These are phyloP conservation scores for Crenuchus spilurus DNA, from an alignment of 2,797 vertebrate species.

Conservation along the genomic window DNA sequence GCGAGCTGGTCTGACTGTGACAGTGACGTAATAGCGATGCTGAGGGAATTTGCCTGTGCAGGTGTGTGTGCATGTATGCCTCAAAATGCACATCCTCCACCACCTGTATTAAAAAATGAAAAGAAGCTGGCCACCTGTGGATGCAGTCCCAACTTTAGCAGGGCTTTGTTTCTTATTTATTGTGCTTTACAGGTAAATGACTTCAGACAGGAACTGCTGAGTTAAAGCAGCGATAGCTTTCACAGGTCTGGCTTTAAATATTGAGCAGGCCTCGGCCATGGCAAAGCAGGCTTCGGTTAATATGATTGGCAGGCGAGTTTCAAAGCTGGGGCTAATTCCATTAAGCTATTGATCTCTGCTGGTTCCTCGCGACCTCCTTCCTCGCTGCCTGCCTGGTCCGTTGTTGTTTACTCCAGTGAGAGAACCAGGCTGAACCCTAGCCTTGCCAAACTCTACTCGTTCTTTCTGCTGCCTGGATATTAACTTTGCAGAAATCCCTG, in stretches of 20 bases:
- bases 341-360: constrained; percentile 79
- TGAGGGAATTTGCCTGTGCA: constrained; percentile 11
- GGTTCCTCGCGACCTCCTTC: constrained; percentile 55
- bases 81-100: neutral
- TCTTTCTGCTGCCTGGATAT: constrained; percentile 59
- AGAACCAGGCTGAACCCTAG: constrained; percentile 56
- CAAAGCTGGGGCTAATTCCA: constrained; percentile 82
- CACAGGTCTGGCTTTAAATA: constrained; percentile 69
- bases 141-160: constrained; percentile 48
- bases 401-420: constrained; percentile 66
- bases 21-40: constrained; percentile 19
- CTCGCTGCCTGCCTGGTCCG: constrained; percentile 60
- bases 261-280: constrained; percentile 64
- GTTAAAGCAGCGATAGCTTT: constrained; percentile 61
- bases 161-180: constrained; percentile 50
- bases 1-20: constrained; percentile 13
- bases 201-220: constrained; percentile 57
- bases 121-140: constrained; percentile 13
- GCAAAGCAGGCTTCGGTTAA: constrained; percentile 74
- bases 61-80: constrained; percentile 23
- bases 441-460: constrained; percentile 33
- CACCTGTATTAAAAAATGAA: constrained; percentile 44
- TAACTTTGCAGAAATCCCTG: constrained; percentile 64
- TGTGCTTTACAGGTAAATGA: constrained; percentile 52
- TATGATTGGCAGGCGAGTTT: constrained; percentile 82